Evolutionary conservation across 1,140 invertebrate species (phyloP).

Genomic region (Lordiphosa stackelbergi): DNA sequence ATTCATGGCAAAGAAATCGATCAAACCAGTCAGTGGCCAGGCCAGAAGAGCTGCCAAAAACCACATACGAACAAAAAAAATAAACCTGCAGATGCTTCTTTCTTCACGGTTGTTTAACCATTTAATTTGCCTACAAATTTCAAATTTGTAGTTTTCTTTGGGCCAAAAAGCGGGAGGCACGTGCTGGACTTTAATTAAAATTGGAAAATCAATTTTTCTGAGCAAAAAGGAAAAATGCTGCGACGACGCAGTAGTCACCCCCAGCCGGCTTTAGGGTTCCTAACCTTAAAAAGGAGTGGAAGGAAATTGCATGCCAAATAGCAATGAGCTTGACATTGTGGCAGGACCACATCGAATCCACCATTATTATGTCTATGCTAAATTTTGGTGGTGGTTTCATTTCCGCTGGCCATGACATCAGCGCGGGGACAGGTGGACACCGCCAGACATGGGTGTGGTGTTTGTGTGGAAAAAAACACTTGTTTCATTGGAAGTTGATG

Average conservation of each 20-base stretch:
- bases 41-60: constrained; percentile 1
- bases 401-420: constrained; percentile 39
- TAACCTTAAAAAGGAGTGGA: constrained; percentile 35
- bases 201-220: constrained; percentile 43
- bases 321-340: constrained; percentile 23
- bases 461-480: constrained; percentile 23
- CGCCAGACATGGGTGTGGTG: constrained; percentile 22
- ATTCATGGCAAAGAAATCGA: constrained; percentile 18
- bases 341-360: constrained; percentile 26
- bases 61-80: background rate
- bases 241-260: constrained; percentile 27
- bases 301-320: constrained; percentile 12
- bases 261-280: constrained; percentile 9
- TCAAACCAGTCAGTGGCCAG: background rate
- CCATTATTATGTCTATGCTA: background rate
- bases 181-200: constrained; percentile 18
- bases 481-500: constrained; percentile 12
- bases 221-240: constrained; percentile 3
- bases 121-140: constrained; percentile 73
- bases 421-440: constrained; percentile 13
- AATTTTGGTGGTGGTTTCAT: constrained; percentile 17
- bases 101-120: constrained; percentile 67
- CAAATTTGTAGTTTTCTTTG: constrained; percentile 33
- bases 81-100: constrained; percentile 2
- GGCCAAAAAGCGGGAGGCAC: constrained; percentile 25